A percentile compares a stretch with the other conserved stretches of the same genome.
These are phyloP conservation scores for Papilio glaucus DNA, from an alignment of 1,140 invertebrate genomes.

Conservation along the genomic window DNA sequence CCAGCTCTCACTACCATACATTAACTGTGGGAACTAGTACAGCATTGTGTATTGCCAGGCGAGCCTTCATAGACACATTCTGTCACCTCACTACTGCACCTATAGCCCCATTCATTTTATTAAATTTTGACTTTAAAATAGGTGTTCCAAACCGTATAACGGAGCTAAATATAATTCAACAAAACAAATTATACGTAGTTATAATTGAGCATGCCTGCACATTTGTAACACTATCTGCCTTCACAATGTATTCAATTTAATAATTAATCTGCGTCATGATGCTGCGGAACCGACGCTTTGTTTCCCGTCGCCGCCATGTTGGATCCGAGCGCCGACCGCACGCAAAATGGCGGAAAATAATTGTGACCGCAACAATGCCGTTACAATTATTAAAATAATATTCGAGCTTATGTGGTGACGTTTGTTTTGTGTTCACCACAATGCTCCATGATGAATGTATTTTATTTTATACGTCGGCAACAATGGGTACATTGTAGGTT, in stretches of 20 bases:
- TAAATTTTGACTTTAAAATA: too few species aligned
- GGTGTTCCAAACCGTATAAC: not conserved
- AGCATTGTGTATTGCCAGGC: too few species aligned
- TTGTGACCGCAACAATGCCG: not conserved
- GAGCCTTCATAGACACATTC: too few species aligned
- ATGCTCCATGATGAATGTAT: not conserved
- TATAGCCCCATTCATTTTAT: too few species aligned
- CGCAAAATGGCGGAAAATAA: conserved; percentile 16
- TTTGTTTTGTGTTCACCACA: not conserved
- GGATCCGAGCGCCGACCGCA: conserved; percentile 1
- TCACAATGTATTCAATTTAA: not conserved
- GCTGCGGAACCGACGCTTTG: not conserved
- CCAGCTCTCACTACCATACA: too few species aligned
- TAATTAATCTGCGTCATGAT: conserved; percentile 1
- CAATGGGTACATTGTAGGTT: not conserved
- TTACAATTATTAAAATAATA: not conserved
- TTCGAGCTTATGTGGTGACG: conserved; percentile 10
- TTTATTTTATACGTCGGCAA: not conserved
- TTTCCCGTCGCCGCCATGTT: not conserved
- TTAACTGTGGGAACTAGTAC: too few species aligned
- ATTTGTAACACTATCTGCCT: not conserved
- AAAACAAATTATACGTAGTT: not conserved
- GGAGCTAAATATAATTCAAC: too few species aligned
- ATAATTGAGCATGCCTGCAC: not conserved
- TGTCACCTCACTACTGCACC: too few species aligned